Evolutionary conservation across 2,888 invertebrate genomes (phyloP), one percentile per base, ranked within the genome.

Genomic region (Lomographa bimaculata): DNA sequence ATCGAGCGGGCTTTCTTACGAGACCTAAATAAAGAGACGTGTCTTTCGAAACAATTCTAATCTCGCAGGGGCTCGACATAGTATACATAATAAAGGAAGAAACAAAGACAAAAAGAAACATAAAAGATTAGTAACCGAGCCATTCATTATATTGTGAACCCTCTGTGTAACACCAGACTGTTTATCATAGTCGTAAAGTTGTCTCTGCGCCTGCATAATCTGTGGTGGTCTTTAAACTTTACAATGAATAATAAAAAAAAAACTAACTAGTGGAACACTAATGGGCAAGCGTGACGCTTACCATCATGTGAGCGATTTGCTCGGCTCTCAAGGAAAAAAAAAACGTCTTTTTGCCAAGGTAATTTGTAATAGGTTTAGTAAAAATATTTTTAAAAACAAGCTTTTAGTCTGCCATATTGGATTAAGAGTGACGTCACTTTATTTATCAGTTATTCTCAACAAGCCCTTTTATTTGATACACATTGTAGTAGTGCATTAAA

Each of bases 181-280:
- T 62, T 57, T 53, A 48, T 60, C 56, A 47, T 46, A 47, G 54
- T 52, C 61, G 49, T 59, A 45, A 50, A 54, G 46, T 54, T 42
- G 44, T 43, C 50, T 24, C 45, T 41, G 39, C 42, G n/a, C n/a
- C n/a, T 39, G 28, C 16, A 32, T 34, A 21, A 30, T 21, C 26
- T 50, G n/a, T 20, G 6, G 7, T 2, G 16, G 7, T 23, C 7
- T 32, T n/a, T 12, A 23, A 8, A 16, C 7, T 17, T 11, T 17
- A 10, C 5, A 10, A 10, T 5, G n/a, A 11, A 19, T 18, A 17
- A 6, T 16, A 26, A 3, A 14, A 14, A 14, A n/a, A n/a, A n/a
- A n/a, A n/a, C n/a, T n/a, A n/a, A n/a, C n/a, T n/a, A n/a, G n/a
- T n/a, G n/a, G n/a, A n/a, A n/a, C n/a, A n/a, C n/a, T n/a, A n/a